phyloP scores from a whole-genome alignment of 2,113 vertebrate genomes.

The Lipotes vexillifer region DNA sequence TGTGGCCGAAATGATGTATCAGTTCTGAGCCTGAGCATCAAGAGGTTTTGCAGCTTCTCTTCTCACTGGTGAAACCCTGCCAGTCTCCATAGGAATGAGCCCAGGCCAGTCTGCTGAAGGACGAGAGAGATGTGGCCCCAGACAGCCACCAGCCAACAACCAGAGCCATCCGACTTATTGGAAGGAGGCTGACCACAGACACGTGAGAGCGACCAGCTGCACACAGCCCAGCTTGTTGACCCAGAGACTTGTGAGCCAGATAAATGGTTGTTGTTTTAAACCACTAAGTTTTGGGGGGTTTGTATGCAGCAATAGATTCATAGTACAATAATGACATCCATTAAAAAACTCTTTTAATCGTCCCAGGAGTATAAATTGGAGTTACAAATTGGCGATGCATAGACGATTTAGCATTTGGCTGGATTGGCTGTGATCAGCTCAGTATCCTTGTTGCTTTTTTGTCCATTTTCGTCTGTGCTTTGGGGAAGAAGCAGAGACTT shows the following conservation, averaged over 20 bases:
- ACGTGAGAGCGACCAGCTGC: not conserved
- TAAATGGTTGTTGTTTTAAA: not conserved
- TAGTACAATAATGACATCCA: not conserved
- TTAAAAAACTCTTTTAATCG: not conserved
- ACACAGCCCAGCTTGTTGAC: not conserved
- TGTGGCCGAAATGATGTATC: not conserved
- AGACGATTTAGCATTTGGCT: not conserved
- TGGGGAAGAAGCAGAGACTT: no score
- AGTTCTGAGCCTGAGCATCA: not conserved
- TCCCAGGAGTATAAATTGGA: not conserved
- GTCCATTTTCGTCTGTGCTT: not conserved
- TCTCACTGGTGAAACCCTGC: not conserved
- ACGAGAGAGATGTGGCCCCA: not conserved
- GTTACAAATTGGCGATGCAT: not conserved
- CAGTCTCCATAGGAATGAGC: not conserved
- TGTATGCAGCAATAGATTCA: not conserved
- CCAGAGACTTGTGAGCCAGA: not conserved
- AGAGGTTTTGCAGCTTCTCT: not conserved
- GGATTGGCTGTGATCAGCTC: not conserved
- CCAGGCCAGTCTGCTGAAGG: not conserved
- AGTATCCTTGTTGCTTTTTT: accelerated
- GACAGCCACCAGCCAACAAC: not conserved
- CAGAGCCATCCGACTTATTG: not conserved
- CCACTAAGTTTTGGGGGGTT: not conserved
- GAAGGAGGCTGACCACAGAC: not conserved